A percentile compares a stretch with the other conserved stretches of the same genome.
phyloP scores from a whole-genome alignment of 2,888 invertebrate species.

The Mellilla xanthometata region DNA sequence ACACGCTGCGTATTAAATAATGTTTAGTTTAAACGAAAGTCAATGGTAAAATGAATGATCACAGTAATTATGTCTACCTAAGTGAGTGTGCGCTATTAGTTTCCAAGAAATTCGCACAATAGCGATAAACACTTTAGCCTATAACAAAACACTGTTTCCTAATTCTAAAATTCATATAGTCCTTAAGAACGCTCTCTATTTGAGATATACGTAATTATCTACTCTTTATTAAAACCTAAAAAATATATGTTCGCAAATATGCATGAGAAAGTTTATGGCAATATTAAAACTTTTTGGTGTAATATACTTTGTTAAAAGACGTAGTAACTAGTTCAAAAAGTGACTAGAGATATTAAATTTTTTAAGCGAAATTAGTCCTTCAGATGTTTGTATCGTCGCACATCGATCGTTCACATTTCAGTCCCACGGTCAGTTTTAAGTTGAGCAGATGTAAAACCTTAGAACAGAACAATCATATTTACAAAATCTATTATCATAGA shows the following conservation, averaged over 20 bases:
- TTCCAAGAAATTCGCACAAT: constrained; percentile 49
- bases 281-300: constrained; percentile 28
- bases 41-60: constrained; percentile 45
- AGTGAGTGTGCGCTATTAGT: constrained; percentile 78
- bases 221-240: constrained; percentile 38
- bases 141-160: constrained; percentile 29
- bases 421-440: constrained; percentile 73
- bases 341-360: constrained; percentile 48
- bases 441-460: constrained; percentile 80
- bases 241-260: constrained; percentile 19
- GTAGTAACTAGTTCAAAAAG: constrained; percentile 42
- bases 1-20: no score
- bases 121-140: constrained; percentile 29
- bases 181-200: constrained; percentile 28
- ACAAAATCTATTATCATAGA: constrained; percentile 72
- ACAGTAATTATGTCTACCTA: constrained; percentile 77
- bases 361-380: constrained; percentile 11
- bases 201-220: constrained; percentile 25
- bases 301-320: constrained; percentile 30
- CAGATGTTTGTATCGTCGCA: constrained; percentile 17
- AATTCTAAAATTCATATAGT: constrained; percentile 28
- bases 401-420: constrained; percentile 39
- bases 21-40: no score
- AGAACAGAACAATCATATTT: constrained; percentile 77
- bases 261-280: constrained; percentile 12